Evolutionary conservation across 30 jellyfish, hydroid and myxozoan species (phyloP), one percentile per base, ranked within the genome.

Genomic region (Cassiopea xamachana): DNA sequence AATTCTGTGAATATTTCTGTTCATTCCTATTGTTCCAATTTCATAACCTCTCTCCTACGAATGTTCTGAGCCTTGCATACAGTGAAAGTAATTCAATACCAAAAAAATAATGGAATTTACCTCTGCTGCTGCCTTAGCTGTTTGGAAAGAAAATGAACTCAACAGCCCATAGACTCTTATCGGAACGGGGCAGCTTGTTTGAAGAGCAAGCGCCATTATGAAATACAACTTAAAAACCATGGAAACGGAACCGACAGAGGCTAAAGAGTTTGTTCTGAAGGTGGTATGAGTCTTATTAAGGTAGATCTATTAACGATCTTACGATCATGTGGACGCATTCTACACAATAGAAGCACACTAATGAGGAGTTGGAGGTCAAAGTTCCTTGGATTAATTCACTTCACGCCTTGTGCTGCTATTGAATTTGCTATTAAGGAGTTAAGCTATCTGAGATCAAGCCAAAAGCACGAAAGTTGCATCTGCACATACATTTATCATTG

Each of bases 121-220:
- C 94, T 93, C 98, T 1, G 98, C 98, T 62, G 97, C 92, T 27
- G 89, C 69, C 78, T 88, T 88, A 4, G 98, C 94, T 76, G 88
- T 90, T n/a, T 82, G 91, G 84, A 88, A 93, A 39, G 89, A 85
- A 45, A 85, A 92, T 10, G 91, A 86, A 44, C 87, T 88, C 59
- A 93, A 44, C 59, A 87, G n/a, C n/a, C 98, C 98, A 72, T 81
- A 88, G 15, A 93, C 92, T 10, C 67, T 64, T 6, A 93, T 78
- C 9, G 46, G 16, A 61, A 80, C 82, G 60, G 71, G 82, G 18
- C 1, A 82, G 18, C 69, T 70, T 43, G 27, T 78, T 77, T 58
- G 62, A 16, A 19, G 84, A 74, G 16, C 60, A 49, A 17, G 77
- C 85, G 94, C 94, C 94, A 87, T 87, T 69, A 75, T 87, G 82